Percentiles rank a stretch among this genome's conserved stretches.
phyloP scores from a whole-genome alignment of 1,140 invertebrate species.

The Drosophila navojoa region DNA sequence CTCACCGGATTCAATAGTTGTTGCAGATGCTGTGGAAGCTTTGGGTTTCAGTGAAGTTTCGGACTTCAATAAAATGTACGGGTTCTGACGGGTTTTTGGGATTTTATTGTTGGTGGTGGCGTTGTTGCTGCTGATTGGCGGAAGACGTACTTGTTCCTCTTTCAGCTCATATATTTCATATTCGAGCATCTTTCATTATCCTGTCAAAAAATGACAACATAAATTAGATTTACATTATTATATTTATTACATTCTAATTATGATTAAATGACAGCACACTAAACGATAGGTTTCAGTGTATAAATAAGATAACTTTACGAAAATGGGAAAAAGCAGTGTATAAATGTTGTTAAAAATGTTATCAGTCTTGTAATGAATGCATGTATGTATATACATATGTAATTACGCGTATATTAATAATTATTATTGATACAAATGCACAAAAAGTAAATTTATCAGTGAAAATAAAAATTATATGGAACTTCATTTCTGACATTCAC shows the following conservation, averaged over 20 bases:
- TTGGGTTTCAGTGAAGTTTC: slow-evolving; percentile 4
- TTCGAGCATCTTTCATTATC: slow-evolving; percentile 83
- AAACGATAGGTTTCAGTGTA: neutral
- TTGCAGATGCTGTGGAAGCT: slow-evolving; percentile 20
- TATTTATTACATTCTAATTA: neutral
- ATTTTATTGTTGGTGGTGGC: slow-evolving; percentile 4
- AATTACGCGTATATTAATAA: too few species aligned
- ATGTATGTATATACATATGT: too few species aligned
- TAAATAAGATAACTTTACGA: too few species aligned
- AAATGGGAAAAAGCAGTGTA: too few species aligned
- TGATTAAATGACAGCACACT: neutral
- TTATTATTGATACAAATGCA: too few species aligned
- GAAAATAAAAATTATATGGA: too few species aligned
- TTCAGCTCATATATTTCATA: slow-evolving; percentile 75
- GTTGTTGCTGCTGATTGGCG: slow-evolving; percentile 44
- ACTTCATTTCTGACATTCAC: too few species aligned
- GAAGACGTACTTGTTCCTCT: slow-evolving; percentile 79
- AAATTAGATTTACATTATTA: neutral
- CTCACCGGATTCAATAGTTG: neutral
- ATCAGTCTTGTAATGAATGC: too few species aligned
- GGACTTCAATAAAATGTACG: neutral
- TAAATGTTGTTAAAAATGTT: too few species aligned
- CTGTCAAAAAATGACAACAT: slow-evolving; percentile 35
- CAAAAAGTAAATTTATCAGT: too few species aligned
- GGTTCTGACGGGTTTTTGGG: neutral